Evolutionary conservation across 2,888 invertebrate species (phyloP), one percentile per base, ranked within the genome.

Genomic region (Oligia fasciuncula): DNA sequence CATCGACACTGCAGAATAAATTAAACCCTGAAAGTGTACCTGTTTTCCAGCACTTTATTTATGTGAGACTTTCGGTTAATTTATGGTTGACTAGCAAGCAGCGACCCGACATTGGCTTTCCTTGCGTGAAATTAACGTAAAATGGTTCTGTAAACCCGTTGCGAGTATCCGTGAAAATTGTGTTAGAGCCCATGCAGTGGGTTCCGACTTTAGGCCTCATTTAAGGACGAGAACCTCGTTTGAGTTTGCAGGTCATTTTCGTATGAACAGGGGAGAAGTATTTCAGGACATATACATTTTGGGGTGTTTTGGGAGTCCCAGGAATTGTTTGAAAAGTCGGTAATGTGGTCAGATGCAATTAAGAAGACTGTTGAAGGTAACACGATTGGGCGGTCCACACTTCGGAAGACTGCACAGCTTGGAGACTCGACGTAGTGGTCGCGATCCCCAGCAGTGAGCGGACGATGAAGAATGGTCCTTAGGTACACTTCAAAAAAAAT

Each of bases 81-180:
- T 87, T 87, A 85, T 85, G 46, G 80, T 76, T 70, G 63, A 84
- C 85, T 76, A 80, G 65, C 51, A 40, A 80, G 70, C 57, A 57
- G 54, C 60, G 86, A 65, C 54, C 77, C 65, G 62, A 57, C 46
- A 49, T 65, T 3, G 57, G 51, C 3, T 65, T 74, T 74, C 17
- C 51, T 71, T 60, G 63, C 67, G 84, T 79, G 71, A 86, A 79
- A 86, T 86, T 86, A 72, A 86, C 86, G 63, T 72, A 74, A 74
- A 79, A 66, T n/a, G 70, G n/a, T 73, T 19, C 70, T 60, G 51
- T 57, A 73, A 65, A 77, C 43, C 49, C 57, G 69, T 69, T 51
- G 40, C 29, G 65, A 76, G 62, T 69, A 69, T 46, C 85, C 57
- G 77, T 76, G 66, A 71, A 86, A 86, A 86, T 84, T 63, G 69